Percentiles rank a stretch among this genome's conserved stretches.
Evolutionary conservation across 2,888 invertebrate genomes (phyloP).

Genomic region (Melipona beecheii): DNA sequence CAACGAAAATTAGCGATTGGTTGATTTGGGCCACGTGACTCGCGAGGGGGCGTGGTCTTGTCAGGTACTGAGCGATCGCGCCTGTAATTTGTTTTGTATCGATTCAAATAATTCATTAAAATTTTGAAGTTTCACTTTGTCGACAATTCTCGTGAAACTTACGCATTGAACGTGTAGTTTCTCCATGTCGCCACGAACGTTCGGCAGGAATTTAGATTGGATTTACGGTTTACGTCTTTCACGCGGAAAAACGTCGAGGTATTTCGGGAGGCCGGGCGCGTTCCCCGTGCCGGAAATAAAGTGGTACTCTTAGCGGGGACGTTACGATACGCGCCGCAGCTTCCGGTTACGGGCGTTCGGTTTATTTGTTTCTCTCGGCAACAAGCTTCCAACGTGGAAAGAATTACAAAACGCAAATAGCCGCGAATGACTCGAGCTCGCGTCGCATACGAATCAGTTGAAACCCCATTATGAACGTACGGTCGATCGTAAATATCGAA

Average conservation of each 20-base stretch:
- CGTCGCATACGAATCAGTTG: slow-evolving; percentile 49
- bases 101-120: too few species aligned
- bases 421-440: slow-evolving; percentile 22
- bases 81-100: too few species aligned
- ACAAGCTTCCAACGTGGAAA: slow-evolving; percentile 44
- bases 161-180: not conserved
- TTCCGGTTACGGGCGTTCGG: slow-evolving; percentile 58
- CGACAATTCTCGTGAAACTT: too few species aligned
- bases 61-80: too few species aligned
- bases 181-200: not conserved
- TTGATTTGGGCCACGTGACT: too few species aligned
- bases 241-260: slow-evolving; percentile 8
- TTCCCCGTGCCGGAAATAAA: slow-evolving; percentile 66
- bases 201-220: not conserved
- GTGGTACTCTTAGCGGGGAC: slow-evolving; percentile 46
- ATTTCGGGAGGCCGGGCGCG: slow-evolving; percentile 51
- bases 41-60: too few species aligned
- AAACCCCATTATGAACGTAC: slow-evolving; percentile 20
- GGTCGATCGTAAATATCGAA: slow-evolving; percentile 11
- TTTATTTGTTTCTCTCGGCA: slow-evolving; percentile 67
- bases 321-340: slow-evolving; percentile 38
- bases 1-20: too few species aligned
- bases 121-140: too few species aligned
- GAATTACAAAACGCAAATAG: slow-evolving; percentile 62
- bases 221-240: slow-evolving; percentile 4